Conservation (phyloP, 2,888 invertebrate genomes). For the Dryocosmus kuriphilus region DNA sequence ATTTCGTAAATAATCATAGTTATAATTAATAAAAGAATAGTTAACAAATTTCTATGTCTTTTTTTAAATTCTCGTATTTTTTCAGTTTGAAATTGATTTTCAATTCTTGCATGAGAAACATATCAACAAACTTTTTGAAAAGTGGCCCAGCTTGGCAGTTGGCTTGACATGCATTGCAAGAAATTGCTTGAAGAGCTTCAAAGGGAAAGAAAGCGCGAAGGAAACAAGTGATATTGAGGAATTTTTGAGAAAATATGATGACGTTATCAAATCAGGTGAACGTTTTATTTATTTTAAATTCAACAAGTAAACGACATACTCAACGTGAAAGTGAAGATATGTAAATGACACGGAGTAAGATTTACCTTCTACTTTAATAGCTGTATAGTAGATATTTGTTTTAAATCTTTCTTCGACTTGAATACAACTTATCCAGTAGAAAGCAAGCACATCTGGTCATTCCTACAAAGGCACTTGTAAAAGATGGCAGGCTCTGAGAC, state of each 20-base stretch:
- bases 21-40: neutral
- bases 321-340: constrained; percentile 23
- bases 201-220: too few relatives aligned
- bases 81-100: constrained; percentile 12
- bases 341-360: constrained; percentile 35
- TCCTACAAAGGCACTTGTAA: constrained; percentile 9
- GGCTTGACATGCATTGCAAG: too few relatives aligned
- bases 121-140: neutral
- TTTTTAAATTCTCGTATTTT: neutral
- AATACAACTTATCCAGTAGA: constrained; percentile 39
- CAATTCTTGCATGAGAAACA: neutral
- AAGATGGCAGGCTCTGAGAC: constrained; percentile 11
- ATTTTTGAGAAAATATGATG: too few relatives aligned
- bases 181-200: too few relatives aligned
- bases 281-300: too few relatives aligned
- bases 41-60: neutral
- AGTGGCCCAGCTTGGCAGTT: neutral
- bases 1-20: neutral
- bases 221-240: neutral
- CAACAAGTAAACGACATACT: neutral
- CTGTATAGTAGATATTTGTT: constrained; percentile 38
- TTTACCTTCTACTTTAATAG: constrained; percentile 32
- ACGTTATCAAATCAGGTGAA: too few relatives aligned
- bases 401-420: constrained; percentile 29
- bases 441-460: constrained; percentile 25